Percentiles rank a stretch among this genome's conserved stretches.
Evolutionary conservation across 2,113 vertebrate species (phyloP).

Genomic region (Leucoraja erinaceus): DNA sequence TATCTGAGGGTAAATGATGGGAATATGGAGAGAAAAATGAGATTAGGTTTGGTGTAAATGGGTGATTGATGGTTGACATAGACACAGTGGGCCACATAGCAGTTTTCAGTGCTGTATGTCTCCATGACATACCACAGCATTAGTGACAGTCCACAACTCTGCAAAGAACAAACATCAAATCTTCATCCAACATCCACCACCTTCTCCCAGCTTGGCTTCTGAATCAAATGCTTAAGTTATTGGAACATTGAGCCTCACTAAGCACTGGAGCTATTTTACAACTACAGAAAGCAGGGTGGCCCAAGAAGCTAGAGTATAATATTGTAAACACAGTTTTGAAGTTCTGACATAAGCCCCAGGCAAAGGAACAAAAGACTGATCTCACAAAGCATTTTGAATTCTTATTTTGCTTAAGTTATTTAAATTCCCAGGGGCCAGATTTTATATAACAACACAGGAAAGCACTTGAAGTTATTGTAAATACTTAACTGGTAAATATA

Average conservation of each 20-base stretch:
- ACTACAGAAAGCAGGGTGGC: neutral
- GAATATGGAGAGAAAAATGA: no score
- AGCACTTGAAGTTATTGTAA: slow-evolving; percentile 2
- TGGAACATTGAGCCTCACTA: neutral
- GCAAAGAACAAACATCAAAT: no score
- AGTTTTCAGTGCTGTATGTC: no score
- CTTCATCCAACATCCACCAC: neutral
- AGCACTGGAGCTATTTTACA: neutral
- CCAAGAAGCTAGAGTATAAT: slow-evolving; percentile 1
- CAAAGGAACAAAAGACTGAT: neutral
- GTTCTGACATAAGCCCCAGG: neutral
- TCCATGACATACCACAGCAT: no score
- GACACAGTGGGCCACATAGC: no score
- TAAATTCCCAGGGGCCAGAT: neutral
- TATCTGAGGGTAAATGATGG: no score
- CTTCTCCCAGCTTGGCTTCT: neutral
- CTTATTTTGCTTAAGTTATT: no score
- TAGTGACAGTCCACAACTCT: no score
- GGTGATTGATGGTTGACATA: no score
- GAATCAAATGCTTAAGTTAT: neutral
- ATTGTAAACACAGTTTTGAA: slow-evolving; percentile 10
- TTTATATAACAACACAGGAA: neutral
- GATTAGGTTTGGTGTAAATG: no score
- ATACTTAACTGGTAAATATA: neutral
- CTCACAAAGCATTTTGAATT: slow-evolving; percentile 19